Evolutionary conservation across 2,797 vertebrate genomes (phyloP).

Genomic region (Coilia nasus): DNA sequence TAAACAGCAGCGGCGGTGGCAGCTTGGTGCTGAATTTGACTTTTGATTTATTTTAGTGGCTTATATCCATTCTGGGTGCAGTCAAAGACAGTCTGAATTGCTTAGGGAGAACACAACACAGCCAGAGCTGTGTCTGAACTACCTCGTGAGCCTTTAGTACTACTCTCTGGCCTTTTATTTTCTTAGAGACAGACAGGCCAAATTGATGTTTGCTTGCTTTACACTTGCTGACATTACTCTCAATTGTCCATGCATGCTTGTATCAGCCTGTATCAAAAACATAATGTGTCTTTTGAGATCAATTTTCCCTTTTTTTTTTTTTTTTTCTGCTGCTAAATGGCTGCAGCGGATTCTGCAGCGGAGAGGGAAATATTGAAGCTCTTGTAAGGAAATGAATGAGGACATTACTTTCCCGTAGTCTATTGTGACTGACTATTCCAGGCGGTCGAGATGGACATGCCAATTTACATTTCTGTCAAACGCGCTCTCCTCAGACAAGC

Average conservation of each 20-base stretch:
- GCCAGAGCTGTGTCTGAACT: background rate
- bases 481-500: constrained; percentile 34
- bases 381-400: constrained; percentile 47
- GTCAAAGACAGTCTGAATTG: constrained; percentile 19
- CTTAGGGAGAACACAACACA: constrained; percentile 1
- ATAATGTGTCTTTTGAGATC: constrained; percentile 33
- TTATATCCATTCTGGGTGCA: background rate
- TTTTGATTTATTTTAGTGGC: constrained; percentile 26
- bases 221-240: constrained; percentile 17
- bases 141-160: constrained; percentile 4
- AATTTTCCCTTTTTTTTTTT: constrained; percentile 23
- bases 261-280: background rate
- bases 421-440: constrained; percentile 47
- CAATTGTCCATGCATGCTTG: constrained; percentile 16
- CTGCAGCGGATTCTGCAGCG: constrained; percentile 26
- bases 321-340: constrained; percentile 32
- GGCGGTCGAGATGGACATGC: constrained; percentile 43
- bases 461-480: constrained; percentile 50
- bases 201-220: constrained; percentile 22
- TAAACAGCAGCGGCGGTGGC: background rate
- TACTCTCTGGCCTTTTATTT: background rate
- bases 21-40: background rate
- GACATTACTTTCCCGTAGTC: constrained; percentile 50
- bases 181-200: background rate
- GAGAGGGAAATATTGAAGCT: constrained; percentile 37